phyloP scores from a whole-genome alignment of 2,113 vertebrate genomes.

The Lutjanus erythropterus region DNA sequence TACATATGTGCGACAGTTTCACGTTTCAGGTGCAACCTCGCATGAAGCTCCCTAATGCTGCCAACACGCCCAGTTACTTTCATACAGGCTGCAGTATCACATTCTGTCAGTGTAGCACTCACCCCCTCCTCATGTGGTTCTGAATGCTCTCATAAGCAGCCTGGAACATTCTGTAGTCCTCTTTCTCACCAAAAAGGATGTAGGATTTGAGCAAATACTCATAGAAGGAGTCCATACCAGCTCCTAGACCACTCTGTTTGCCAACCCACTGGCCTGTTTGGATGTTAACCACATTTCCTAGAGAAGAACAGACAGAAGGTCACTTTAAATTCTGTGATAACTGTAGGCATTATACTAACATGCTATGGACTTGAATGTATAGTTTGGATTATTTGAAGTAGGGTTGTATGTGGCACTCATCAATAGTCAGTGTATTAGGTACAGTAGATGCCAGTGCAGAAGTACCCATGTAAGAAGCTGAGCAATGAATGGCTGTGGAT shows the following conservation, averaged over 20 bases:
- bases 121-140: conserved; percentile 95
- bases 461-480: too few relatives aligned
- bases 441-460: too few relatives aligned
- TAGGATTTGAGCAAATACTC: conserved; percentile 98
- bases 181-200: conserved; percentile 96
- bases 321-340: not conserved
- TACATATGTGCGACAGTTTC: not conserved
- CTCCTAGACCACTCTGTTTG: conserved; percentile 97
- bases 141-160: conserved; percentile 94
- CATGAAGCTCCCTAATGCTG: not conserved
- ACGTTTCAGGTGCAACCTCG: not conserved
- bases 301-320: conserved; percentile 21
- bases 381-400: too few relatives aligned
- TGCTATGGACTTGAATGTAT: not conserved
- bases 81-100: not conserved
- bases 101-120: conserved; percentile 65
- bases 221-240: conserved; percentile 97
- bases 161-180: conserved; percentile 96
- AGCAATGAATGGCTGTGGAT: too few relatives aligned
- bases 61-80: not conserved
- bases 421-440: too few relatives aligned
- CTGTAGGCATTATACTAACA: not conserved
- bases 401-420: too few relatives aligned
- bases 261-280: conserved; percentile 98
- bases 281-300: conserved; percentile 98